A percentile compares a stretch with the other conserved stretches of the same genome.
Evolutionary conservation across 2,113 vertebrate species (phyloP).

Genomic region (Poeciliopsis retropinna): DNA sequence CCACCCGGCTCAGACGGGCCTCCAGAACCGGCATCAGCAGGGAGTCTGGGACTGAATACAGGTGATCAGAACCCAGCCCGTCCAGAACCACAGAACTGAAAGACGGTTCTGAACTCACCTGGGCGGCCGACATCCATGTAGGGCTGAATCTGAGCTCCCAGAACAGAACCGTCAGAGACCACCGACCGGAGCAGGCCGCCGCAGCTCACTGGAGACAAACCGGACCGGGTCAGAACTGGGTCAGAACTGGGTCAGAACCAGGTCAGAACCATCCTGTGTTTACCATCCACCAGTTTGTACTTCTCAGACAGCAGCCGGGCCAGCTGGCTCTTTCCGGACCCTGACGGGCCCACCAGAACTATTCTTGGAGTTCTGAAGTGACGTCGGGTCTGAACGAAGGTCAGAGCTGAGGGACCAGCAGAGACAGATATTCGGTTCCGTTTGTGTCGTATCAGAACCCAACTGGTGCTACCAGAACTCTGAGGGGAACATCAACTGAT

Average conservation of each 20-base stretch:
- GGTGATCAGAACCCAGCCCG: neutral
- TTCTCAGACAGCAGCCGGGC: constrained; percentile 87
- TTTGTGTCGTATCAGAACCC: neutral
- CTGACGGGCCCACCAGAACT: constrained; percentile 87
- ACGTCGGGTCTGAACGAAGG: constrained; percentile 77
- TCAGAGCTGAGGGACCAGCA: constrained; percentile 77
- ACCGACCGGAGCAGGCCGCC: constrained; percentile 86
- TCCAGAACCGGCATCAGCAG: constrained; percentile 82
- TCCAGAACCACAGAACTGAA: neutral
- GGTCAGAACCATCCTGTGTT: neutral
- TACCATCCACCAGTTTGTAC: constrained; percentile 87
- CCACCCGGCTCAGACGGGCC: constrained; percentile 71
- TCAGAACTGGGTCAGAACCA: neutral
- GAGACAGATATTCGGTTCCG: neutral
- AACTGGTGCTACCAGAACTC: no score
- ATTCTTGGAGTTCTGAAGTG: constrained; percentile 85
- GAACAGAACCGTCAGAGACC: constrained; percentile 79
- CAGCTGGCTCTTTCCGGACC: constrained; percentile 90
- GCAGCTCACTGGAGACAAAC: constrained; percentile 83
- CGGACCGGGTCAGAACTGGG: no score
- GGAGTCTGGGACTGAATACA: constrained; percentile 81
- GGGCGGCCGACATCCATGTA: constrained; percentile 78
- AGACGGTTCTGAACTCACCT: constrained; percentile 73
- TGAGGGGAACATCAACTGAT: no score
- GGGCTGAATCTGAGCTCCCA: constrained; percentile 81